Base-by-base conservation (phyloP, 2,797 vertebrate genomes). In the Enteromius trimaculatus region DNA sequence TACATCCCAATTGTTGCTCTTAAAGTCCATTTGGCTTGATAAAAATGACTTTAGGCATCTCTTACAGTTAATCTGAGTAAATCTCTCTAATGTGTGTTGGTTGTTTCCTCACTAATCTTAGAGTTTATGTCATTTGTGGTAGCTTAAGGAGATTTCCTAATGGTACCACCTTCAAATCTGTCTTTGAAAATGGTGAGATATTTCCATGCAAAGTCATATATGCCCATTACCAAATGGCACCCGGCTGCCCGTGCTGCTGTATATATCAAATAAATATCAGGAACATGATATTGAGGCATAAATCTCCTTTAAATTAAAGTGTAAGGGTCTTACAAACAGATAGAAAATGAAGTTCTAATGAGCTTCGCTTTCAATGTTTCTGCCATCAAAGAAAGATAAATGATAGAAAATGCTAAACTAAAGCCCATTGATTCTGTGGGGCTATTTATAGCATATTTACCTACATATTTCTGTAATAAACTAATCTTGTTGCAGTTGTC, bases 401-500 rank as follows among this genome's bases (percentile, higher is more conserved):
- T 26, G 26, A 1, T 29, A 6, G 17, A 53, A 72, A 72, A 74
- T 42, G 21, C n/a, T 16, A 0, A 44, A 23, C 14, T 44, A 14
- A 23, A 53, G 0, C 26, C 42, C 11, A 75, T 34, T 53, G 44
- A 51, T 72, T 72, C 9, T 34, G 17, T 65, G 29, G 29, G 26
- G 1, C 6, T n/a, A 55, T 31, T 51, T 39, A 58, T 39, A 2
- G 19, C 51, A 37, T 53, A 14, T 53, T 74, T 21, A 34, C 71
- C 7, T 71, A 6, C 8, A 13, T 66, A 9, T 53, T 74, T 55
- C 19, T 39, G 53, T 26, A 23, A 58, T 39, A 60, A 39, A 77
- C n/a, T n/a, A 23, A 80, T 75, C 31, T 80, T 83, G 19, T 77
- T 66, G 42, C 81, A 81, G 53, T 23, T 16, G 26, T 78, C 37